These are phyloP conservation scores for Clanis bilineata DNA, from an alignment of 2,888 invertebrate species.

Conservation along the genomic window DNA sequence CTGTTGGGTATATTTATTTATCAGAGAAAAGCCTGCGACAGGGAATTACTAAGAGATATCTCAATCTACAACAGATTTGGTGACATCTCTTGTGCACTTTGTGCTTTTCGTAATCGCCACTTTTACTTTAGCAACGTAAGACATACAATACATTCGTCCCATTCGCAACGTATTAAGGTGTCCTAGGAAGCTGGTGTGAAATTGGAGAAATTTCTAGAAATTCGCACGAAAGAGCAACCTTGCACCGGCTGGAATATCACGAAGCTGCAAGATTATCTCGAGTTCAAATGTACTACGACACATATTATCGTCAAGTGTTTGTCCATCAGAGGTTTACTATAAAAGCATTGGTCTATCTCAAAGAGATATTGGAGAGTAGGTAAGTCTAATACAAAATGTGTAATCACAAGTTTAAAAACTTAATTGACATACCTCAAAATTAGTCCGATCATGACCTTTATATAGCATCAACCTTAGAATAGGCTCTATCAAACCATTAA, in stretches of 20 bases:
- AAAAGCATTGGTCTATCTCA: background rate
- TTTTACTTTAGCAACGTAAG: constrained; percentile 5
- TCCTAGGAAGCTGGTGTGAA: constrained; percentile 1
- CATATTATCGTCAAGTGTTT: background rate
- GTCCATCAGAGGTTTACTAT: too few relatives aligned
- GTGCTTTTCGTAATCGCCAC: background rate
- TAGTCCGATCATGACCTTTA: too few relatives aligned
- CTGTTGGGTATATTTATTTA: too few relatives aligned
- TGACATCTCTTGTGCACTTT: background rate
- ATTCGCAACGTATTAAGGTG: background rate
- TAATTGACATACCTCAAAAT: too few relatives aligned
- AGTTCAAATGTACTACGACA: constrained; percentile 7
- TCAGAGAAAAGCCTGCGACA: background rate
- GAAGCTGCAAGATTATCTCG: background rate
- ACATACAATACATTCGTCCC: background rate
- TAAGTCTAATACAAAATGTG: too few relatives aligned
- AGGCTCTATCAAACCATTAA: too few relatives aligned
- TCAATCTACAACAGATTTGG: background rate
- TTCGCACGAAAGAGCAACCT: constrained; percentile 10
- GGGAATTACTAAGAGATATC: background rate
- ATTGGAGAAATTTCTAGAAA: constrained; percentile 10
- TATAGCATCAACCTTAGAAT: too few relatives aligned
- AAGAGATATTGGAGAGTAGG: background rate
- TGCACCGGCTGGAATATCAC: constrained; percentile 8
- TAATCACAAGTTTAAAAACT: too few relatives aligned